Percentiles rank a stretch among this genome's conserved stretches.
Evolutionary conservation across 2,888 invertebrate genomes (phyloP).

Genomic region (Pandemis corylana): DNA sequence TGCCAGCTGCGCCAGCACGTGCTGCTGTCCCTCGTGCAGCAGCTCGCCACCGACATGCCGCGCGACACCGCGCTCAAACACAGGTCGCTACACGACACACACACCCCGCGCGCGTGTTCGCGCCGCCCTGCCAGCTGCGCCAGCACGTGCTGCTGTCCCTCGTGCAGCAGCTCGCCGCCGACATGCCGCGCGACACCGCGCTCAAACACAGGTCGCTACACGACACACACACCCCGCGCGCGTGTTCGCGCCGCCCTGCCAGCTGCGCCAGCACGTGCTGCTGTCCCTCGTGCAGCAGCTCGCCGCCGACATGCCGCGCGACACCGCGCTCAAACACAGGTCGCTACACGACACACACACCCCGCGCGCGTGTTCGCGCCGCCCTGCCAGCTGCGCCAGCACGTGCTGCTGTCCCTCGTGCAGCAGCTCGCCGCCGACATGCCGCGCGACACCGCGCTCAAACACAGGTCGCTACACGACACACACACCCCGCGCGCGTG

Average conservation of each 20-base stretch:
- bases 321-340: slow-evolving; percentile 86
- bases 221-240: slow-evolving; percentile 83
- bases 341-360: slow-evolving; percentile 59
- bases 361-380: slow-evolving; percentile 91
- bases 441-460: slow-evolving; percentile 88
- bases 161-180: slow-evolving; percentile 94
- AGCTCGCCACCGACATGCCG: slow-evolving; percentile 95
- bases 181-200: slow-evolving; percentile 91
- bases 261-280: slow-evolving; percentile 93
- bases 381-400: slow-evolving; percentile 91
- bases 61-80: slow-evolving; percentile 87
- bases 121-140: slow-evolving; percentile 88
- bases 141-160: slow-evolving; percentile 96
- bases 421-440: slow-evolving; percentile 97
- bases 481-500: slow-evolving; percentile 87
- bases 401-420: slow-evolving; percentile 93
- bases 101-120: slow-evolving; percentile 90
- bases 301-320: slow-evolving; percentile 93
- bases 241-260: slow-evolving; percentile 90
- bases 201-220: slow-evolving; percentile 69
- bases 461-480: slow-evolving; percentile 63
- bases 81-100: slow-evolving; percentile 54
- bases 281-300: slow-evolving; percentile 95
- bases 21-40: slow-evolving; percentile 93
- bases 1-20: slow-evolving; percentile 94